A percentile compares a stretch with the other conserved stretches of the same genome.
These are phyloP conservation scores for Trichonephila inaurata DNA, from an alignment of 1,140 invertebrate genomes.

Conservation along the genomic window DNA sequence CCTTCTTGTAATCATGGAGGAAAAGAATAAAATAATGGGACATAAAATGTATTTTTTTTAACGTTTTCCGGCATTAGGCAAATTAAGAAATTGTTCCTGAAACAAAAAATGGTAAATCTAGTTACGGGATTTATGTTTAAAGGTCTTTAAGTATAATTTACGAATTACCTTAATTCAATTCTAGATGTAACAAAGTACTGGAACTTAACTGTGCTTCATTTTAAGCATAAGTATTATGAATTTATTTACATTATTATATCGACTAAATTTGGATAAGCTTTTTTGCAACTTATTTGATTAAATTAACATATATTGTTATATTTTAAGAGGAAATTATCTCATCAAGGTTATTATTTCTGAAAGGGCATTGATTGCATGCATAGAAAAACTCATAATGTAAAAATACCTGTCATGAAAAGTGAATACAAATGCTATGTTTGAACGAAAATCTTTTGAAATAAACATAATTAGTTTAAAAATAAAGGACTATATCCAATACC, in stretches of 20 bases:
- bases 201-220: background rate
- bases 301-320: no score
- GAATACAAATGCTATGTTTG: no score
- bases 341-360: no score
- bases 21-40: background rate
- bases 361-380: no score
- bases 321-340: no score
- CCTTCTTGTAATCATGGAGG: background rate
- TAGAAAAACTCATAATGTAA: no score
- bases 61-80: background rate
- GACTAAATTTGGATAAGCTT: background rate
- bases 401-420: no score
- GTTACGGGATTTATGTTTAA: background rate
- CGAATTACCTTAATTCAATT: background rate
- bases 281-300: background rate
- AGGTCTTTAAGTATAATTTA: background rate
- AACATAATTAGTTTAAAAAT: no score
- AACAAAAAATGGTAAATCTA: background rate
- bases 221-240: background rate
- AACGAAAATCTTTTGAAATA: no score
- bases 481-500: no score
- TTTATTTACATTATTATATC: background rate
- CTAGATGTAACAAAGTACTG: background rate
- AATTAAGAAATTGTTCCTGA: background rate
- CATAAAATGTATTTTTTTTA: background rate